Evolutionary conservation across 2,113 vertebrate species (phyloP).

Genomic region (Rousettus leschenaultii): DNA sequence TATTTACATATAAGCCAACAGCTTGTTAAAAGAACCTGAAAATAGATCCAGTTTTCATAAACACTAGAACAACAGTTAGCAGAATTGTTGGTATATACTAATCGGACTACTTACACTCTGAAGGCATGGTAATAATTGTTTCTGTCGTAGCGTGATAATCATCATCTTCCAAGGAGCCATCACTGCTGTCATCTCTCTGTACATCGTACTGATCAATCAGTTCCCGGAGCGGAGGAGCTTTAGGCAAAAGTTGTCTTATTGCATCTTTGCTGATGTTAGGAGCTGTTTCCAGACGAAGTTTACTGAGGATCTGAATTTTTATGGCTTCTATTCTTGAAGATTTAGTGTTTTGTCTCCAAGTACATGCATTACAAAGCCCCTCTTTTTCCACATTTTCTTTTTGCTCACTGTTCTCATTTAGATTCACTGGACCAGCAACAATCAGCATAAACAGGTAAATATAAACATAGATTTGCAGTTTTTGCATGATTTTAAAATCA

Average conservation of each 20-base stretch:
- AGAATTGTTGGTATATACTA: constrained; percentile 64
- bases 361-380: constrained; percentile 93
- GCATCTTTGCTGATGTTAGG: constrained; percentile 98
- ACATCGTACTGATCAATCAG: constrained; percentile 99
- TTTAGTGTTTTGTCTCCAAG: constrained; percentile 95
- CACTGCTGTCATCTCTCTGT: constrained; percentile 94
- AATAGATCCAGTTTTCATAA: constrained; percentile 80
- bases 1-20: constrained; percentile 73
- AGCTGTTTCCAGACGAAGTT: constrained; percentile 96
- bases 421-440: constrained; percentile 86
- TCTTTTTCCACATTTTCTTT: constrained; percentile 86
- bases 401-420: constrained; percentile 87
- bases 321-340: constrained; percentile 96
- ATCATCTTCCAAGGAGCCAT: constrained; percentile 92
- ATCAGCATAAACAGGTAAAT: constrained; percentile 90
- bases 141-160: constrained; percentile 96
- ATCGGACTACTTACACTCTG: constrained; percentile 90
- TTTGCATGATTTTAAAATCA: constrained; percentile 88
- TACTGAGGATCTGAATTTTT: constrained; percentile 98
- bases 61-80: constrained; percentile 75
- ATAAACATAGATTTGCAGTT: constrained; percentile 80
- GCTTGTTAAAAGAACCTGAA: constrained; percentile 81
- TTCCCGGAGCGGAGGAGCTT: constrained; percentile 96
- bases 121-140: constrained; percentile 96
- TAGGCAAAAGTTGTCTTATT: constrained; percentile 95